Percentiles rank a stretch among this genome's conserved stretches.
phyloP scores from a whole-genome alignment of 2,113 vertebrate species.

The Echinops telfairi region DNA sequence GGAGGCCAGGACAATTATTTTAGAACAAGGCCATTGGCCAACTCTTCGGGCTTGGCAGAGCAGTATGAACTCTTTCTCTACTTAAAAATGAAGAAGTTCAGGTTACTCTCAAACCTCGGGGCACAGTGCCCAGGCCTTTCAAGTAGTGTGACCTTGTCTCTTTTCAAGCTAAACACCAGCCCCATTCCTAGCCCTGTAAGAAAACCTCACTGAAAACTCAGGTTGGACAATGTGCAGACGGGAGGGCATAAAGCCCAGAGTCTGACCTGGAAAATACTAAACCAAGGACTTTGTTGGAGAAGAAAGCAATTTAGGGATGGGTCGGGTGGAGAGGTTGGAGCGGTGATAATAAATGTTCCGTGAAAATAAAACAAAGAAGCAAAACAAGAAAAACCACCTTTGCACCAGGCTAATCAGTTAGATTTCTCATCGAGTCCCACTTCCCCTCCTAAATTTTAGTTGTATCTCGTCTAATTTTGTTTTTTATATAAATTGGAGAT shows the following conservation, averaged over 20 bases:
- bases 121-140: not conserved
- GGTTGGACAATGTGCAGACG: not conserved
- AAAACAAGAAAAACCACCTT: not conserved
- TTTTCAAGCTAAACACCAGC: not conserved
- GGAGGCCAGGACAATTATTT: not conserved
- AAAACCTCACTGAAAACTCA: conserved; percentile 29
- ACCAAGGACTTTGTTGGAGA: not conserved
- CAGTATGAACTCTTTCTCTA: conserved; percentile 10
- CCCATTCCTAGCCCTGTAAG: not conserved
- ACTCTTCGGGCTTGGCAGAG: not conserved
- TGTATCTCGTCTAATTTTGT: not conserved
- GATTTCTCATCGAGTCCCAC: not conserved
- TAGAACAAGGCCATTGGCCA: not conserved
- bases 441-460: not conserved
- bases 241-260: not conserved
- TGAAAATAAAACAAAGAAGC: not conserved
- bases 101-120: conserved; percentile 13
- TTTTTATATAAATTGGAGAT: conserved; percentile 18
- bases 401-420: not conserved
- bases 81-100: conserved; percentile 39
- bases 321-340: no score
- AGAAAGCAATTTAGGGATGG: not conserved
- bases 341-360: not conserved
- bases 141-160: conserved; percentile 30
- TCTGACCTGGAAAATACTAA: conserved; percentile 43